Evolutionary conservation across 1,140 invertebrate genomes (phyloP).

Genomic region (Polypedilum vanderplanki): DNA sequence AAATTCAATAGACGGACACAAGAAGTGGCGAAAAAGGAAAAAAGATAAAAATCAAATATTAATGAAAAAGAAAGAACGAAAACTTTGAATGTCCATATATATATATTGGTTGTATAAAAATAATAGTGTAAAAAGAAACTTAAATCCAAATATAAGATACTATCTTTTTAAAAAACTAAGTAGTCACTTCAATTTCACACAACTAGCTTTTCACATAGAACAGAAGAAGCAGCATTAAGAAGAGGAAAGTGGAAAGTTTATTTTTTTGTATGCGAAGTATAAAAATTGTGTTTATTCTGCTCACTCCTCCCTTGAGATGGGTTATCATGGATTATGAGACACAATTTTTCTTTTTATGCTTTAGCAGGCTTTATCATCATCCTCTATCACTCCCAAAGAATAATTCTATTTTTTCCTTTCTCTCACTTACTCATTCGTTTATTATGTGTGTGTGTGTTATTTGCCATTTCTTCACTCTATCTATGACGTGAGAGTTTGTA

Average conservation of each 20-base stretch:
- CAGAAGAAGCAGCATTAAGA: not conserved
- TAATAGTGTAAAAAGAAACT: not conserved
- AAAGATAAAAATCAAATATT: conserved; percentile 20
- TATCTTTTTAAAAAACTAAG: not conserved
- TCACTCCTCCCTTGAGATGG: not conserved
- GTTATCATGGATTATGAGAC: conserved; percentile 9
- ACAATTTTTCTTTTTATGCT: not conserved
- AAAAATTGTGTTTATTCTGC: not conserved
- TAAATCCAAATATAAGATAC: not conserved
- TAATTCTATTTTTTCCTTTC: not conserved
- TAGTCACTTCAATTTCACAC: not conserved
- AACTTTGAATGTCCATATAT: not conserved
- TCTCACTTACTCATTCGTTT: too few relatives aligned
- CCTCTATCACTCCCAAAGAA: not conserved
- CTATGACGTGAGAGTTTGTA: not conserved
- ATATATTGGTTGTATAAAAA: not conserved
- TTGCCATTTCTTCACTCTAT: too few relatives aligned
- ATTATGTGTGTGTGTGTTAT: too few relatives aligned
- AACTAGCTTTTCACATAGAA: not conserved
- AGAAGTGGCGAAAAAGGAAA: not conserved
- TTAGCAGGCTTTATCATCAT: conserved; percentile 2
- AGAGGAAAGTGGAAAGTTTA: not conserved
- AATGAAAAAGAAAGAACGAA: not conserved
- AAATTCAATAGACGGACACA: not conserved
- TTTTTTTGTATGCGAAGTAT: not conserved